These are phyloP conservation scores for Danio aesculapii DNA, from an alignment of 2,797 vertebrate species.

Conservation along the genomic window DNA sequence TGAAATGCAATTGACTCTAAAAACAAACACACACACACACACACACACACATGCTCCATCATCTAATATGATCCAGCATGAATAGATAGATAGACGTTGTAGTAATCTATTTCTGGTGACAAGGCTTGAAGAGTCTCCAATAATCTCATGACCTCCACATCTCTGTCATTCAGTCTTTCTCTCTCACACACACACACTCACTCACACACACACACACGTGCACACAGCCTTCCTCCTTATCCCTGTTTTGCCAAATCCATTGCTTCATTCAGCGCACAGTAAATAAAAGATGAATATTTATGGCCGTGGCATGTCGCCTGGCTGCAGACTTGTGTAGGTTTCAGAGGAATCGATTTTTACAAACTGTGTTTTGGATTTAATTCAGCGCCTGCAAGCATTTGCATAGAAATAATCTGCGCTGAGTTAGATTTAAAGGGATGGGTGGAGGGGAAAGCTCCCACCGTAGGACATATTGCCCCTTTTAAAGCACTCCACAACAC, in stretches of 20 bases:
- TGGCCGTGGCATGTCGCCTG: slow-evolving; percentile 71
- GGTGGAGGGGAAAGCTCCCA: slow-evolving; percentile 68
- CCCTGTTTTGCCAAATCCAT: slow-evolving; percentile 76
- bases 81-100: slow-evolving; percentile 13
- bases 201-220: background rate
- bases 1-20: background rate
- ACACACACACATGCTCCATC: background rate
- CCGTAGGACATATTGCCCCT: slow-evolving; percentile 69
- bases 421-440: slow-evolving; percentile 81
- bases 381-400: slow-evolving; percentile 76
- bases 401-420: slow-evolving; percentile 88
- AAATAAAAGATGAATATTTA: slow-evolving; percentile 85
- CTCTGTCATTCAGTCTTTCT: slow-evolving; percentile 13
- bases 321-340: slow-evolving; percentile 63
- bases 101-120: slow-evolving; percentile 39
- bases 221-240: slow-evolving; percentile 38
- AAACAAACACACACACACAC: background rate
- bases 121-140: slow-evolving; percentile 33
- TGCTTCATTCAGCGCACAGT: slow-evolving; percentile 75
- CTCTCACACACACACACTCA: background rate
- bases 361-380: slow-evolving; percentile 86
- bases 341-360: slow-evolving; percentile 86
- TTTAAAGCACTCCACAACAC: slow-evolving; percentile 40
- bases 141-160: slow-evolving; percentile 38
- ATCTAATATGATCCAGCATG: background rate